Base-by-base conservation (phyloP, 2,113 vertebrate species). In the Tragelaphus buxtoni region DNA sequence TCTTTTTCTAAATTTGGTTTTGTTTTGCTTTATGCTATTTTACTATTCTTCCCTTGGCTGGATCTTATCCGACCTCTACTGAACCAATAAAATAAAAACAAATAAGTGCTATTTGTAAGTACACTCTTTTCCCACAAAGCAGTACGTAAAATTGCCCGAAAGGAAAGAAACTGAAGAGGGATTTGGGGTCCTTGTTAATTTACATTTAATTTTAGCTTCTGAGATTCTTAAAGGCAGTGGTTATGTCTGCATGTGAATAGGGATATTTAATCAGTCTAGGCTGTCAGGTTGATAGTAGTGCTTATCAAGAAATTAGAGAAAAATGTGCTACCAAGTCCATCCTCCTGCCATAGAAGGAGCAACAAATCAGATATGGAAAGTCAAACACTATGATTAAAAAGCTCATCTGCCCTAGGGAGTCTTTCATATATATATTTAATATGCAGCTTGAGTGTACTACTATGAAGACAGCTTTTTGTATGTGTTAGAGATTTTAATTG, bases 181-280 rank as follows among this genome's bases (percentile, higher is more conserved):
- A 18, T 94, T 96, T 91, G 45, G 49, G 49, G 22, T 24, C 49
- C 94, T 61, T 80, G 61, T 89, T 97, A 92, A 98, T 98, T 98
- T 97, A 96, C 97, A 97, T 97, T 97, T 98, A 98, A 98, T 98
- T 98, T 98, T 97, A 97, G 90, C 53, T 76, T 96, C 85, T 92
- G 94, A 95, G 92, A 81, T 82, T 95, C 84, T 97, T 95, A 97
- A 96, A 97, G 92, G 76, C 96, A 94, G 95, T 95, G 79, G 88
- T 94, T 97, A 89, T 93, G 72, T 87, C 90, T 98, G 72, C 45
- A 47, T 94, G 85, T 94, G 95, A 98, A 97, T 96, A 96, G 96
- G 61, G 88, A 92, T 97, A 96, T 97, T 97, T 98, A 98, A 97
- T 98, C 97, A 98, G 90, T 96, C 90, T 9, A 28, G 32, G 63